Evolutionary conservation across 2,113 vertebrate genomes (phyloP).

Genomic region (Emberiza fucata): DNA sequence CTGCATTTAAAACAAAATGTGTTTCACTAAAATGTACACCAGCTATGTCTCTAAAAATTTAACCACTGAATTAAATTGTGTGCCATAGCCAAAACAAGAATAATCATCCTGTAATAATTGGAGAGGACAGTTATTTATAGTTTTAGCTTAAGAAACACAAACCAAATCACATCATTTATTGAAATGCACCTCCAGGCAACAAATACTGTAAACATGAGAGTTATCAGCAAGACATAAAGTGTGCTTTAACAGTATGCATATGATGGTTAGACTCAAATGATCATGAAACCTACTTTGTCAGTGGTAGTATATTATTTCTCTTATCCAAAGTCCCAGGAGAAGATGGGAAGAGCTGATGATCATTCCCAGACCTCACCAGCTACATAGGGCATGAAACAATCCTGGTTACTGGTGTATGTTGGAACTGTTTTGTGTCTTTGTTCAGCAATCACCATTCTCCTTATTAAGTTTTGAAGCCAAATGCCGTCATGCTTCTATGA

Average conservation of each 20-base stretch:
- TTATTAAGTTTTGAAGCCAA: background rate
- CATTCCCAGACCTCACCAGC: background rate
- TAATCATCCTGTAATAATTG: background rate
- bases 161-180: background rate
- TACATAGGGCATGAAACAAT: background rate
- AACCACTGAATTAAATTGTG: background rate
- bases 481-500: background rate
- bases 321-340: background rate
- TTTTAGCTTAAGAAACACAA: slow-evolving; percentile 1
- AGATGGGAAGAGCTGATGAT: background rate
- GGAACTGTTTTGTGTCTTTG: background rate
- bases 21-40: background rate
- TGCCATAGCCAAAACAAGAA: background rate
- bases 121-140: background rate
- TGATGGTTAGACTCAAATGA: background rate
- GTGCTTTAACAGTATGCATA: background rate
- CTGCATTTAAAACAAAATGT: slow-evolving; percentile 22
- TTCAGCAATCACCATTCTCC: background rate
- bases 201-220: background rate
- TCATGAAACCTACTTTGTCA: background rate
- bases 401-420: background rate
- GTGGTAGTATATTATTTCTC: background rate
- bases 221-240: background rate
- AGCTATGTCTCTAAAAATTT: background rate
- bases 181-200: background rate